A percentile compares a stretch with the other conserved stretches of the same genome.
Conservation (phyloP, 1,140 invertebrate species). For the Saccostrea cuccullata region DNA sequence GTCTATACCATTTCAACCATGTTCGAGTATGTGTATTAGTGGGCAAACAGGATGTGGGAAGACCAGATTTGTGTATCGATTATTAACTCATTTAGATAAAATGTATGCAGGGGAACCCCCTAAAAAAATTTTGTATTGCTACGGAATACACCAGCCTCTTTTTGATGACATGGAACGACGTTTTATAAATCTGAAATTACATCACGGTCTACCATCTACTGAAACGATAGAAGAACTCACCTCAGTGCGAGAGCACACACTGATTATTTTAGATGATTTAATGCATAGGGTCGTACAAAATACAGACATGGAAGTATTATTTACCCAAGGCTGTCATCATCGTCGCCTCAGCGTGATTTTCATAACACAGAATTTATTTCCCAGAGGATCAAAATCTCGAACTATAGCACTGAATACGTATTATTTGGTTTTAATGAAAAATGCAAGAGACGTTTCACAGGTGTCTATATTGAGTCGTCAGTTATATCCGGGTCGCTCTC, state of each 20-base stretch:
- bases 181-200: background rate
- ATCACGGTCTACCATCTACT: background rate
- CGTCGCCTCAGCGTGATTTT: conserved; percentile 25
- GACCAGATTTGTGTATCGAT: conserved; percentile 43
- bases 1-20: too few relatives aligned
- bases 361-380: conserved; percentile 50
- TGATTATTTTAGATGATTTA: conserved; percentile 49
- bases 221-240: too few relatives aligned
- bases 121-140: conserved; percentile 44
- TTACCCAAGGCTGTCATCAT: conserved; percentile 56
- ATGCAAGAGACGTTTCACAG: conserved; percentile 49
- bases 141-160: conserved; percentile 48
- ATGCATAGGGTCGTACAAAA: background rate
- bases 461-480: conserved; percentile 43
- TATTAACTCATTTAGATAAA: conserved; percentile 29
- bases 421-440: conserved; percentile 50
- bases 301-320: conserved; percentile 32
- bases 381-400: background rate
- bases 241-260: background rate
- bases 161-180: conserved; percentile 47
- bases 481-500: conserved; percentile 36
- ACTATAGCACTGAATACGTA: background rate
- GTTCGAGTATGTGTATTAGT: conserved; percentile 11
- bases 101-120: conserved; percentile 18
- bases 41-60: conserved; percentile 45